Evolutionary conservation across 2,888 invertebrate species (phyloP).

Genomic region (Resseliella maxima): DNA sequence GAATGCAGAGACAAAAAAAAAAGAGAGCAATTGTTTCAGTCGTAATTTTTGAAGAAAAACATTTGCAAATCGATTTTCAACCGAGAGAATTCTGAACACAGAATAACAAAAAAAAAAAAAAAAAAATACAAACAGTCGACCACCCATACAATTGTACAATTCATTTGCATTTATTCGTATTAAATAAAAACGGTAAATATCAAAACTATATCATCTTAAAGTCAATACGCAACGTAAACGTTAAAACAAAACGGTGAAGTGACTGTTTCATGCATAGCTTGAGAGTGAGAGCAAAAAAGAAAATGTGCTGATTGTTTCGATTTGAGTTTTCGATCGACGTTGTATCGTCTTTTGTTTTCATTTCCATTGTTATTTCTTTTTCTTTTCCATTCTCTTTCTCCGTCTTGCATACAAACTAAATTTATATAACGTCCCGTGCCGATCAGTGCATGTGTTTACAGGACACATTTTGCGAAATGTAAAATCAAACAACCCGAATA

Average conservation of each 20-base stretch:
- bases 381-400: neutral
- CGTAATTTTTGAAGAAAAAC: neutral
- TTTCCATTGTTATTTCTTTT: neutral
- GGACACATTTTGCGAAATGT: neutral
- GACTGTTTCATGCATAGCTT: neutral
- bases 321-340: slow-evolving; percentile 17
- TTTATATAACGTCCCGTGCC: neutral
- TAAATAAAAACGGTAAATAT: slow-evolving; percentile 13
- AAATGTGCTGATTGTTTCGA: slow-evolving; percentile 35
- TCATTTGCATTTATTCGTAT: neutral
- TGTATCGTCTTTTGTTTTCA: neutral
- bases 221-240: slow-evolving; percentile 11
- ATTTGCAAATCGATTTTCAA: neutral
- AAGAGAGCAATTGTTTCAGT: slow-evolving; percentile 26
- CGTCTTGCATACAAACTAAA: neutral
- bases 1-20: slow-evolving; percentile 22
- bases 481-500: slow-evolving; percentile 7
- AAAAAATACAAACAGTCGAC: slow-evolving; percentile 4
- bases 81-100: neutral
- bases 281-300: neutral
- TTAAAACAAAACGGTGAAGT: neutral
- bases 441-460: slow-evolving; percentile 7
- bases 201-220: slow-evolving; percentile 33
- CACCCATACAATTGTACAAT: slow-evolving; percentile 9
- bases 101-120: neutral